Base-by-base conservation (phyloP, 2,113 vertebrate genomes). In the Glareola pratincola region DNA sequence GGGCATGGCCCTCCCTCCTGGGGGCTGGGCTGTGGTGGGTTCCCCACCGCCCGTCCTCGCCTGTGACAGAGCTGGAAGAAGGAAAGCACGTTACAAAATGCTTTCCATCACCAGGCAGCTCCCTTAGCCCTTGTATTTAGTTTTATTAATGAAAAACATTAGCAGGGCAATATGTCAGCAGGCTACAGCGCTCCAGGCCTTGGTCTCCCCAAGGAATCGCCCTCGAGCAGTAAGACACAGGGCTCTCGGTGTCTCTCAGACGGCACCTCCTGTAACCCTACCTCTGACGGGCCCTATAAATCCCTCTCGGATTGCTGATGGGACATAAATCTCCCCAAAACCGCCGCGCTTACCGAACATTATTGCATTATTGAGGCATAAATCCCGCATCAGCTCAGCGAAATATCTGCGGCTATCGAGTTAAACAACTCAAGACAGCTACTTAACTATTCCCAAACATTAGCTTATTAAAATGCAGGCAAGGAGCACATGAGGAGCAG, bases 321-420 rank as follows among this genome's bases (percentile, higher is more conserved):
- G 60, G 85, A 57, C 26, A 71, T 94, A 97, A 97, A 96, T 95
- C 53, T 62, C 67, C 62, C 69, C 5, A 4, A 75, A 94, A 79
- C 76, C 16, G 0, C 6, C 3, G 67, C 41, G 67, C 85, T 93
- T 75, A 94, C 86, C 84, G 59, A 95, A 83, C 36, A 50, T 60
- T 48, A 75, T 47, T 85, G 90, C 77, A 37, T 91, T 95, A 96
- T 79, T 96, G 97, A 96, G 95, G 96, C 93, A 95, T 94, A 98
- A 98, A 98, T 97, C 91, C 87, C 18, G 1, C 5, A 10, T 96
- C 94, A 95, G 89, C 89, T 84, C 15, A 14, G 76, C 60, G 67
- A 97, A 92, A 92, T 62, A 76, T 95, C 96, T 96, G 85, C 63
- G 71, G 85, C 87, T 68, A 50, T 92, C 0, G 5, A 85, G 77